phyloP scores from a whole-genome alignment of 2,797 vertebrate genomes.

The Cossypha polioptera region DNA sequence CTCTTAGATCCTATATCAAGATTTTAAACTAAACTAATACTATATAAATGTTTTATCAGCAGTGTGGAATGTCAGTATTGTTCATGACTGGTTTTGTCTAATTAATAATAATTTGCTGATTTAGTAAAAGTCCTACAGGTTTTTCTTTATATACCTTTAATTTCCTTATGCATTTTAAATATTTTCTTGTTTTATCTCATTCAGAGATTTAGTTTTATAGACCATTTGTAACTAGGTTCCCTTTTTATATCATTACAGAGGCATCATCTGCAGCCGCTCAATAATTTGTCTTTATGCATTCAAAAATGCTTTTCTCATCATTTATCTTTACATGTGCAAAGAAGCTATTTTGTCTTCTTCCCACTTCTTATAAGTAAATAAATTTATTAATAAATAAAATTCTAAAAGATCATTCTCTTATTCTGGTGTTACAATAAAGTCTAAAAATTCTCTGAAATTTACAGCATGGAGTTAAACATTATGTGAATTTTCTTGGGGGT shows the following conservation, averaged over 20 bases:
- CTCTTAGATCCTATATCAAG: background rate
- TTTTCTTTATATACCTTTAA: background rate
- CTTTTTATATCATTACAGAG: background rate
- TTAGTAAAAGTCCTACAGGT: background rate
- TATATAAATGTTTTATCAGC: background rate
- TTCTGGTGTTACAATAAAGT: background rate
- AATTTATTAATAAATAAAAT: background rate
- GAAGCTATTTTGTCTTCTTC: background rate
- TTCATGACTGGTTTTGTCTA: background rate
- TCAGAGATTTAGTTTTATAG: background rate
- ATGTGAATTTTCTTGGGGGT: slow-evolving; percentile 30
- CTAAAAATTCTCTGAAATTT: slow-evolving; percentile 26
- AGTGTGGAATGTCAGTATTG: background rate
- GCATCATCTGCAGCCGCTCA: background rate
- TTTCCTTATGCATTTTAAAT: background rate
- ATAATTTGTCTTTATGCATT: background rate
- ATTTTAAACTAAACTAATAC: background rate
- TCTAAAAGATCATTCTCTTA: background rate
- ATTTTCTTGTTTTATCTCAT: background rate
- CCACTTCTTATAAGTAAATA: background rate
- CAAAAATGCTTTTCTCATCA: background rate
- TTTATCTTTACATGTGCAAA: slow-evolving; percentile 9
- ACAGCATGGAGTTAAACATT: slow-evolving; percentile 22
- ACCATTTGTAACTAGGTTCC: background rate
- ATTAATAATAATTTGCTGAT: background rate